Base-by-base conservation (phyloP, 2,113 vertebrate genomes). In the Peromyscus californicus region DNA sequence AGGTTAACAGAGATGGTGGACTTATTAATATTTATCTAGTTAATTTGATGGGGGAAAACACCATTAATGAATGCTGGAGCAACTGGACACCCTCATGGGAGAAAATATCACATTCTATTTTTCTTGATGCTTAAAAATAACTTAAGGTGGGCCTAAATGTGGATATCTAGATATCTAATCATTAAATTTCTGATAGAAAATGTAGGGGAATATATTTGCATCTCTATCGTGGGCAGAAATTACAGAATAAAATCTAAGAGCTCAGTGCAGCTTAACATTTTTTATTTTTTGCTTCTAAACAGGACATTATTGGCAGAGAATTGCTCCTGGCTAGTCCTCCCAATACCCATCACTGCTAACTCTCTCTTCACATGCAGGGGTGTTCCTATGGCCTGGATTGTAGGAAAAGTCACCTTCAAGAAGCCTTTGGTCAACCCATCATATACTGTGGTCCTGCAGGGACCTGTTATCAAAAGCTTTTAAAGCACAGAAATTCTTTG, bases 401-500 rank as follows among this genome's bases (percentile, higher is more conserved):
- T 33, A 51, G 67, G 19, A 33, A 54, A 84, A 92, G 90, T 84
- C 24, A 61, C 54, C 19, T 36, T 93, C 92, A 87, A 88, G 86
- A 91, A 78, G 13, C 75, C 91, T 74, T 94, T 54, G 84, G 84
- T 84, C 84, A 80, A 51, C 80, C 61, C 4, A 82, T 61, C 93
- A 76, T 75, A 70, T 70, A 92, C 39, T 89, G 84, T 75, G 83
- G 57, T 96, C 92, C 86, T 89, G 80, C 91, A 96, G 97, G 85
- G 90, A 96, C 82, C 89, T 96, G 93, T 91, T 95, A 79, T 88
- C 93, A 91, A 98, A 96, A 93, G 89, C 82, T 95, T 96, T 98
- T 83, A 83, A 98, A 96, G 96, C 90, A 97, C 87, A 97, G 94
- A 96, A 89, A 93, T 96, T 91, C 89, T 98, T 86, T 96, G 76